These are phyloP conservation scores for Macrochelys suwanniensis DNA, from an alignment of 2,797 vertebrate genomes.

Conservation along the genomic window DNA sequence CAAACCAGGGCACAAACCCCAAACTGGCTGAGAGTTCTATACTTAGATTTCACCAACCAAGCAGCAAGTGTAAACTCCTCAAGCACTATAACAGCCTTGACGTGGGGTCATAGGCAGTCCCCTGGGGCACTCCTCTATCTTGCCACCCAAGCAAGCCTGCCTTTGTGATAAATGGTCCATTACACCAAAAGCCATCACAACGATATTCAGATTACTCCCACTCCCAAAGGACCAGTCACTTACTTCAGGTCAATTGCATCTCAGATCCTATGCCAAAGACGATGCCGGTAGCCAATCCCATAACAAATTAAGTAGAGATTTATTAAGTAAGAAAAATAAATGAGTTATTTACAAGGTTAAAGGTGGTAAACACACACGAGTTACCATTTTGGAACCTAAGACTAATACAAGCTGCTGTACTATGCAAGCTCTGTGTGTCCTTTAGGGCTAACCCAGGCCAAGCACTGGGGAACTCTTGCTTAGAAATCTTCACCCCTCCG, in stretches of 20 bases:
- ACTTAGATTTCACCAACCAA: background rate
- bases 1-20: background rate
- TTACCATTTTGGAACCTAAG: too few species aligned
- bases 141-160: background rate
- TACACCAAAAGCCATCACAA: background rate
- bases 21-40: background rate
- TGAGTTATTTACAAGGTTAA: too few species aligned
- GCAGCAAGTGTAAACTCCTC: background rate
- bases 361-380: too few species aligned
- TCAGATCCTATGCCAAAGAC: background rate
- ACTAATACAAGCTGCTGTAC: too few species aligned
- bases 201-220: background rate
- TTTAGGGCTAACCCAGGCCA: background rate
- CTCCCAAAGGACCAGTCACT: background rate
- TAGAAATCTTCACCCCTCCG: background rate
- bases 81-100: background rate
- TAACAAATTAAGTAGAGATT: too few species aligned
- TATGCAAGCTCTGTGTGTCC: background rate
- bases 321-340: too few species aligned
- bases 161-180: background rate
- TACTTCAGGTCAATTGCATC: background rate
- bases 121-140: background rate
- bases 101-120: background rate
- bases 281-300: too few species aligned
- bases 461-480: background rate